These are phyloP conservation scores for Callipepla californica DNA, from an alignment of 2,113 vertebrate genomes.

Conservation along the genomic window DNA sequence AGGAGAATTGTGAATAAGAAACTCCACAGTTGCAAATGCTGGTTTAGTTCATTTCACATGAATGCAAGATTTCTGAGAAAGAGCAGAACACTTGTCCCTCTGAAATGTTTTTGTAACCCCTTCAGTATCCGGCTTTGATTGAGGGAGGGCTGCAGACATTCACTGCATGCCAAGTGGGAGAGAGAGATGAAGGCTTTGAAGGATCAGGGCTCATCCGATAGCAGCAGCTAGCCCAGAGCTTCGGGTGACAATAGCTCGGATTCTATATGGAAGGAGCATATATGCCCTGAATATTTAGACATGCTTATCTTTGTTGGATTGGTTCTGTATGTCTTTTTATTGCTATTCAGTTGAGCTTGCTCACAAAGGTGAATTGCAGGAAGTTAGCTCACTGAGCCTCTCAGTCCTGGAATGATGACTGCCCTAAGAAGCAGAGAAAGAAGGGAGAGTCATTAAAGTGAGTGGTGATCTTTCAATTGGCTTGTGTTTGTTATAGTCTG, in stretches of 20 bases:
- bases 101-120: slow-evolving; percentile 12
- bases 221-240: neutral
- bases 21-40: neutral
- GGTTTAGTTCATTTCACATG: neutral
- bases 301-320: neutral
- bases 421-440: neutral
- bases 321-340: neutral
- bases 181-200: neutral
- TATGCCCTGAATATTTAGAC: neutral
- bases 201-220: neutral
- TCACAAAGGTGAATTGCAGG: neutral
- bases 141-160: neutral
- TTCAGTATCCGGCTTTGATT: neutral
- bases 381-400: neutral
- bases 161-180: neutral
- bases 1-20: neutral
- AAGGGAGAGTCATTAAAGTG: neutral
- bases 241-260: neutral
- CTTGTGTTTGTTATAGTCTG: neutral
- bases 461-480: neutral
- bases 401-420: neutral
- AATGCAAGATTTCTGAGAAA: neutral
- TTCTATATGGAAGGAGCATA: neutral
- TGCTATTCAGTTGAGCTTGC: neutral
- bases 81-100: neutral